These are phyloP conservation scores for Plagiodera versicolora DNA, from an alignment of 2,888 invertebrate species.

Conservation along the genomic window DNA sequence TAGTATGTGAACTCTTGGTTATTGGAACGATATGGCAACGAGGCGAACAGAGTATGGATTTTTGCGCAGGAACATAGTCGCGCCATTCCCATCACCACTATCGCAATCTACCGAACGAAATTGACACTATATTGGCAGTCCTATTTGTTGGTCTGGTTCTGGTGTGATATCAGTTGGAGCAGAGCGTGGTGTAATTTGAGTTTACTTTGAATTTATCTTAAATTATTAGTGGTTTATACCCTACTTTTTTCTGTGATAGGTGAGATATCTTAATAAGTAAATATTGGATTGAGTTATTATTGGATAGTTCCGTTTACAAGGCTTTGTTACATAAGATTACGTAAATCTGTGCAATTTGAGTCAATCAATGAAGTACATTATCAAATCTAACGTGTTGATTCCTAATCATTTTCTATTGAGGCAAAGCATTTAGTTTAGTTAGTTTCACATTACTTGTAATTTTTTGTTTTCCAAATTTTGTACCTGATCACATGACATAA, in stretches of 20 bases:
- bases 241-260: constrained; percentile 5
- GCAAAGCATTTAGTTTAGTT: too few relatives aligned
- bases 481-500: too few relatives aligned
- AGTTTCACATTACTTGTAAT: too few relatives aligned
- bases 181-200: constrained; percentile 1
- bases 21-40: neutral
- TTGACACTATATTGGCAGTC: neutral
- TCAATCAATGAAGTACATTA: neutral
- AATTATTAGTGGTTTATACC: constrained; percentile 6
- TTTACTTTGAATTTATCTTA: neutral
- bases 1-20: too few relatives aligned
- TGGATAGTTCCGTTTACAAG: too few relatives aligned
- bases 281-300: too few relatives aligned
- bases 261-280: neutral
- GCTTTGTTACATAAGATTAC: constrained; percentile 3
- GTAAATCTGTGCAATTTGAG: neutral
- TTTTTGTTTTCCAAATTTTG: neutral
- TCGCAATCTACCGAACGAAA: neutral
- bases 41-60: neutral
- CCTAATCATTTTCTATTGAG: too few relatives aligned
- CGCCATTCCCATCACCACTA: neutral
- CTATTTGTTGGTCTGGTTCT: neutral
- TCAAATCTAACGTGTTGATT: too few relatives aligned
- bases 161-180: neutral
- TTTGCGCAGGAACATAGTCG: neutral